These are phyloP conservation scores for Drosophila aldrichi DNA, from an alignment of 2,888 invertebrate genomes.

Conservation along the genomic window DNA sequence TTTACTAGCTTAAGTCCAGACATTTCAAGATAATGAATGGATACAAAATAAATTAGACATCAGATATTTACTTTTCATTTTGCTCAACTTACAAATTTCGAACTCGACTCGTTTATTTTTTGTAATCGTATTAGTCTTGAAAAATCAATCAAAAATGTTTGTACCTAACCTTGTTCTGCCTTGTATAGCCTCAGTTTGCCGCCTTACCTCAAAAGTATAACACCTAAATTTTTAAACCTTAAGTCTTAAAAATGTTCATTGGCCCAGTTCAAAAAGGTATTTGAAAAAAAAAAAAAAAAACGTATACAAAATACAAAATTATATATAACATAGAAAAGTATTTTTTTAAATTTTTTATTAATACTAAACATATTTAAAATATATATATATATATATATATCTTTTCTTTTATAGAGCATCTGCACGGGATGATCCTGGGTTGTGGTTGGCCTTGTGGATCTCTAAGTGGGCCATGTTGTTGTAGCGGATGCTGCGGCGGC, in stretches of 20 bases:
- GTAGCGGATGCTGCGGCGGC: neutral
- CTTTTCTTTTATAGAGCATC: neutral
- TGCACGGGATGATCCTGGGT: conserved; percentile 9
- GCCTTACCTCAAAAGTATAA: neutral
- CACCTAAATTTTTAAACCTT: neutral
- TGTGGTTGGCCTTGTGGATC: conserved; percentile 16
- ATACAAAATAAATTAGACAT: too few species aligned
- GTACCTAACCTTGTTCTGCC: neutral
- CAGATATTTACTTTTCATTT: too few species aligned
- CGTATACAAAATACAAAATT: too few species aligned
- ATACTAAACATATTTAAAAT: too few species aligned
- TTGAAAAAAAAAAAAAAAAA: too few species aligned
- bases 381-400: too few species aligned
- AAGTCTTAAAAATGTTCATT: conserved; percentile 10
- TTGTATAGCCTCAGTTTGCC: neutral
- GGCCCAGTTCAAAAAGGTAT: conserved; percentile 17
- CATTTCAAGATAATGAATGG: too few species aligned
- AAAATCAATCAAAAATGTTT: neutral
- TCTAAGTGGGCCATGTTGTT: conserved; percentile 1
- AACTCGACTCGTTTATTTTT: too few species aligned
- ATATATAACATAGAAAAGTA: neutral
- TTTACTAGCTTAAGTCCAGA: too few species aligned
- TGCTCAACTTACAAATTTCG: too few species aligned
- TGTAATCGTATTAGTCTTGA: neutral
- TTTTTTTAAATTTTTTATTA: too few species aligned